Conservation (phyloP, 2,888 invertebrate species). For the Amblyteles armatorius region DNA sequence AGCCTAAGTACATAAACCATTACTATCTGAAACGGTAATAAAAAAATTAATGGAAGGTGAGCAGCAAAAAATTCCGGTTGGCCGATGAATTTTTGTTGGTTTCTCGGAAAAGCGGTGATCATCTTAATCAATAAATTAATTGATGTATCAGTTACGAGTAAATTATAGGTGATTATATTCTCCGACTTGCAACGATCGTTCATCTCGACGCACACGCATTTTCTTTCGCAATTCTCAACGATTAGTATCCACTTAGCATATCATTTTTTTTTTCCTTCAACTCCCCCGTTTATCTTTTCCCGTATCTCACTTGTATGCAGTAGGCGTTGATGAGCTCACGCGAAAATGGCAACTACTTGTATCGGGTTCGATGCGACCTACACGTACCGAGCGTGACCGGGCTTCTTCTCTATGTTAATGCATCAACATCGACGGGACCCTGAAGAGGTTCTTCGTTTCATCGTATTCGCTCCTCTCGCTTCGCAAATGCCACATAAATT, state of each 20-base stretch:
- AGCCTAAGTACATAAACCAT: too few species aligned
- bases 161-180: constrained; percentile 9
- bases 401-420: constrained; percentile 11
- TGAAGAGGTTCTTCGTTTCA: background rate
- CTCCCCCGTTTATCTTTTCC: background rate
- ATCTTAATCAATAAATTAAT: background rate
- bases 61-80: too few species aligned
- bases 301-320: constrained; percentile 15
- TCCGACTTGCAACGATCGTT: constrained; percentile 10
- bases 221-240: constrained; percentile 39
- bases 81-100: too few species aligned
- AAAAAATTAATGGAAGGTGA: too few species aligned
- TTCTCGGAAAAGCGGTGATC: too few species aligned
- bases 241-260: constrained; percentile 29
- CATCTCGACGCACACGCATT: background rate
- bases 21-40: too few species aligned
- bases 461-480: constrained; percentile 15
- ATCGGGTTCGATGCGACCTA: constrained; percentile 42
- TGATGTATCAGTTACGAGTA: background rate
- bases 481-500: constrained; percentile 15
- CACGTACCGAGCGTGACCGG: constrained; percentile 12
- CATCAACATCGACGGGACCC: constrained; percentile 4
- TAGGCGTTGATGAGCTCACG: constrained; percentile 53
- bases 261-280: constrained; percentile 1
- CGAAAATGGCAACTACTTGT: constrained; percentile 26